Evolutionary conservation across 2,113 vertebrate genomes (phyloP).

Genomic region (Hucho hucho): DNA sequence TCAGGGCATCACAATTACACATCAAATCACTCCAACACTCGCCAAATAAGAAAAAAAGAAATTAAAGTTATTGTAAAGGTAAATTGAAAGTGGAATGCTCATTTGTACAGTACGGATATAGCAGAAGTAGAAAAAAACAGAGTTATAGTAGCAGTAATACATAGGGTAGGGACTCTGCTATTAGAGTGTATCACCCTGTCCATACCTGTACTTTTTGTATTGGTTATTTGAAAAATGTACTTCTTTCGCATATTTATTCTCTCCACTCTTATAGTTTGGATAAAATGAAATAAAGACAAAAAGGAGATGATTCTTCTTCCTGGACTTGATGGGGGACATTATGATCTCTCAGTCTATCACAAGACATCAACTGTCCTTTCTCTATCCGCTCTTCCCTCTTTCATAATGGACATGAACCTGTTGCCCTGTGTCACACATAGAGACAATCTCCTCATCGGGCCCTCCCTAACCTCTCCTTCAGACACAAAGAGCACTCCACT

Average conservation of each 20-base stretch:
- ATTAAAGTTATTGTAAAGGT: constrained; percentile 45
- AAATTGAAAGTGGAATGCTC: constrained; percentile 39
- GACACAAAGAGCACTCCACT: not conserved
- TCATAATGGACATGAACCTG: not conserved
- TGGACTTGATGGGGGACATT: not conserved
- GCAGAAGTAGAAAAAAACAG: too few relatives aligned
- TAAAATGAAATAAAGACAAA: too few relatives aligned
- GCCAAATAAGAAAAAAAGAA: constrained; percentile 26
- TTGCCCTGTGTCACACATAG: not conserved
- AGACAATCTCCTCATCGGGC: not conserved
- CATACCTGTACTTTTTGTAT: too few relatives aligned
- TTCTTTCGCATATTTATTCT: too few relatives aligned
- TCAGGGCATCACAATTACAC: constrained; percentile 82
- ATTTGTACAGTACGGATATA: too few relatives aligned
- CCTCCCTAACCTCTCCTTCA: not conserved
- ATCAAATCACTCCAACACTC: constrained; percentile 48
- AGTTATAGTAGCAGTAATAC: too few relatives aligned
- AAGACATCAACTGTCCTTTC: not conserved
- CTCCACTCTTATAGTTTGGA: too few relatives aligned
- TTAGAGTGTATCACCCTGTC: too few relatives aligned
- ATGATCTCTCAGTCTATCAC: not conserved
- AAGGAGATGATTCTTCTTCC: too few relatives aligned
- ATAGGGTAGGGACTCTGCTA: too few relatives aligned
- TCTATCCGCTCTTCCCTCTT: not conserved
- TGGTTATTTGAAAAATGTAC: too few relatives aligned